These are phyloP conservation scores for Altica lythri DNA, from an alignment of 2,888 invertebrate genomes.

Conservation along the genomic window DNA sequence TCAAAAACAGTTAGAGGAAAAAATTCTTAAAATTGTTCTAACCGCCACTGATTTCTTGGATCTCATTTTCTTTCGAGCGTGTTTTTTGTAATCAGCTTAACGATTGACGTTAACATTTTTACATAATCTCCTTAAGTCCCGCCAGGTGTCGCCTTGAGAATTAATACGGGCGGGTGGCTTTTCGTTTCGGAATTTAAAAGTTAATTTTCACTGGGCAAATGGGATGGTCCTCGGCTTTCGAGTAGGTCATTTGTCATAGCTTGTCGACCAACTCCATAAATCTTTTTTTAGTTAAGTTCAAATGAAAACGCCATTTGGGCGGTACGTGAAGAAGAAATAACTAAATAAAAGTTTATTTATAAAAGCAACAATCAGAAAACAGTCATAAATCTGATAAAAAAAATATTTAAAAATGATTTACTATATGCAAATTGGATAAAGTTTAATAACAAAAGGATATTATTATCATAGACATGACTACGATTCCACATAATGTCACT, in stretches of 20 bases:
- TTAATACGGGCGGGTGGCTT: slow-evolving; percentile 29
- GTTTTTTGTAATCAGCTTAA: slow-evolving; percentile 33
- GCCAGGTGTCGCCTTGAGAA: slow-evolving; percentile 32
- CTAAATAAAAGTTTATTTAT: too few relatives aligned
- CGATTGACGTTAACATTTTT: slow-evolving; percentile 32
- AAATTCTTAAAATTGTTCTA: slow-evolving; percentile 1
- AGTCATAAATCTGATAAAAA: too few relatives aligned
- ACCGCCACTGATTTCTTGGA: too few relatives aligned
- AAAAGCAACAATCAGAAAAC: too few relatives aligned
- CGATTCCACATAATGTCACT: too few relatives aligned
- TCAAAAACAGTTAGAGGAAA: too few relatives aligned
- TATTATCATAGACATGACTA: too few relatives aligned
- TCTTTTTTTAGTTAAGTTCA: slow-evolving; percentile 21
- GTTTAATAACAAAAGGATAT: too few relatives aligned
- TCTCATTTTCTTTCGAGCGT: too few relatives aligned
- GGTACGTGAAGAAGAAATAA: slow-evolving; percentile 8
- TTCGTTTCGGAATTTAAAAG: slow-evolving; percentile 30
- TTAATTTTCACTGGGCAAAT: slow-evolving; percentile 32
- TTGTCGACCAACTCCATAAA: slow-evolving; percentile 28
- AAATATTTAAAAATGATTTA: too few relatives aligned
- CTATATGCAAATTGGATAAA: too few relatives aligned
- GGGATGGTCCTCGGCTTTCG: slow-evolving; percentile 29
- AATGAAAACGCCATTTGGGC: slow-evolving; percentile 22
- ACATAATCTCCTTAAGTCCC: slow-evolving; percentile 29
- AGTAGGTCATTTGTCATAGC: slow-evolving; percentile 31